Conservation (phyloP, 2,888 invertebrate genomes). For the Drosophila cognata region DNA sequence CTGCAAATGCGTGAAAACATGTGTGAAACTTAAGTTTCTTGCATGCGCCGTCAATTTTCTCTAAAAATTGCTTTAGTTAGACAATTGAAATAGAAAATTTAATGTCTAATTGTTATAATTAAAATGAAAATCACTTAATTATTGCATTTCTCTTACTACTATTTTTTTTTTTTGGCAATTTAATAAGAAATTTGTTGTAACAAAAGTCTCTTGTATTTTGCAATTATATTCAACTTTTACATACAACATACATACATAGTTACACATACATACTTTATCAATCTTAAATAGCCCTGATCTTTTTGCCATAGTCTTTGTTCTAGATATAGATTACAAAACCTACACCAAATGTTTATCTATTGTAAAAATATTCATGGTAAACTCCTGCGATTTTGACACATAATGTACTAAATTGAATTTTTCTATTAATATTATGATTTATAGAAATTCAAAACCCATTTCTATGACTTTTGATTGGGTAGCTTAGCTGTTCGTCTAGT, state of each 20-base stretch:
- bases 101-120: background rate
- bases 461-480: too few species aligned
- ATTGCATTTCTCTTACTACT: conserved; percentile 1
- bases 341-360: too few species aligned
- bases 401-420: too few species aligned
- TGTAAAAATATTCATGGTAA: too few species aligned
- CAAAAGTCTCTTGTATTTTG: background rate
- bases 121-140: background rate
- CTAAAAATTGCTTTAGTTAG: background rate
- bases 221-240: background rate
- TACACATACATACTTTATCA: too few species aligned
- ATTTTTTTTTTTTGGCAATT: background rate
- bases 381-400: too few species aligned
- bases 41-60: background rate
- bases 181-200: background rate
- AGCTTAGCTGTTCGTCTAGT: too few species aligned
- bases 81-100: background rate
- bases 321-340: background rate
- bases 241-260: too few species aligned
- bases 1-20: conserved; percentile 6
- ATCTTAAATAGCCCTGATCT: too few species aligned
- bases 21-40: conserved; percentile 8
- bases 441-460: background rate
- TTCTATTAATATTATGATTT: background rate
- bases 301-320: too few species aligned